Percentiles rank a stretch among this genome's conserved stretches.
Conservation (phyloP, 64 coral and sea anemone species). For the Stichodactyla helianthus region DNA sequence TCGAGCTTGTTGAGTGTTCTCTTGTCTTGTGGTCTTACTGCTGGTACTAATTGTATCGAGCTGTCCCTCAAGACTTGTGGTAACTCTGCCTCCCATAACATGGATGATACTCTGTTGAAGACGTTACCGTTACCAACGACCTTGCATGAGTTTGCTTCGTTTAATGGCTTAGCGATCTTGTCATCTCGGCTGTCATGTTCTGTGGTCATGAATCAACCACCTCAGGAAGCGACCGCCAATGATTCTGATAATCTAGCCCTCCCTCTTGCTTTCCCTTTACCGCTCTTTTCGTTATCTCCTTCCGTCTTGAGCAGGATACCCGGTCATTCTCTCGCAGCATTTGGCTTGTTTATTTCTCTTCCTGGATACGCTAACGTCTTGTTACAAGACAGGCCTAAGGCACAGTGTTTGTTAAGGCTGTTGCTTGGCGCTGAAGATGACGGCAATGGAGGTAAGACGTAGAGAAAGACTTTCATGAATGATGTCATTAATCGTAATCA, state of each 20-base stretch:
- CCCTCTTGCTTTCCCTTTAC: conserved; percentile 53
- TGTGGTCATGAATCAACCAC: not conserved
- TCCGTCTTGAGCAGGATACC: conserved; percentile 79
- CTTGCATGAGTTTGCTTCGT: conserved; percentile 72
- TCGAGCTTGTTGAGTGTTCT: conserved; percentile 50
- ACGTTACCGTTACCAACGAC: conserved; percentile 37
- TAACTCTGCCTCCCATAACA: not conserved
- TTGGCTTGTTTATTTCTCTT: conserved; percentile 90
- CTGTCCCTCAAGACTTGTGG: conserved; percentile 33
- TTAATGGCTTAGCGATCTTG: conserved; percentile 68
- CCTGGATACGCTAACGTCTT: conserved; percentile 82
- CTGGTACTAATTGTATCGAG: conserved; percentile 50
- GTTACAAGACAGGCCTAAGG: conserved; percentile 63
- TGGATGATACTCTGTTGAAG: not conserved
- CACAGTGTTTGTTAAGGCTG: conserved; percentile 80
- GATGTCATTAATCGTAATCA: too few relatives aligned
- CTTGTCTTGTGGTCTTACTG: conserved; percentile 43
- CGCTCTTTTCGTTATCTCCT: conserved; percentile 64
- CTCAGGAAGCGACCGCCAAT: not conserved
- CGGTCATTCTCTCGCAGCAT: conserved; percentile 87
- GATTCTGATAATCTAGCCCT: conserved; percentile 16
- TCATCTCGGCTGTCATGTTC: conserved; percentile 62
- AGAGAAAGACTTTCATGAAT: too few relatives aligned
- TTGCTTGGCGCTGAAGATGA: conserved; percentile 87
- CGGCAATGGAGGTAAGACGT: conserved; percentile 84